Conservation (phyloP, 2,888 invertebrate species). For the Griposia aprilina region DNA sequence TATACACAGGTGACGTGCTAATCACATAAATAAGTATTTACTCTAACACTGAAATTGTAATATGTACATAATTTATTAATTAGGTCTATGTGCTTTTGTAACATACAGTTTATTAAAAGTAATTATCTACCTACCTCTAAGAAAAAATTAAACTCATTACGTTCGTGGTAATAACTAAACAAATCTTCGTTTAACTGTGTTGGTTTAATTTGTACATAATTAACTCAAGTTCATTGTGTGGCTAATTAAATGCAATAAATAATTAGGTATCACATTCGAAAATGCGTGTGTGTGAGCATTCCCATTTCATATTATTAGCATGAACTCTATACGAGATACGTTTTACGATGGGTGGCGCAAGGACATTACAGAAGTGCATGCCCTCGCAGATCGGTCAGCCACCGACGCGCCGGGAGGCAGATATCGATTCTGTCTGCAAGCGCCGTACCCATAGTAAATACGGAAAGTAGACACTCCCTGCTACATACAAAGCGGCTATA, state of each 20-base stretch:
- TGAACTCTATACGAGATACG: background rate
- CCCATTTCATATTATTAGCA: slow-evolving; percentile 9
- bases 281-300: slow-evolving; percentile 9
- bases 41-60: slow-evolving; percentile 2
- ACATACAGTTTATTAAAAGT: background rate
- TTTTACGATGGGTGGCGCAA: slow-evolving; percentile 46
- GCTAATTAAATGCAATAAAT: slow-evolving; percentile 18
- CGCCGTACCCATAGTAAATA: slow-evolving; percentile 79
- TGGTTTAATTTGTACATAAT: slow-evolving; percentile 30
- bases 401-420: slow-evolving; percentile 74
- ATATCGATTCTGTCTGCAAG: slow-evolving; percentile 88
- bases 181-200: slow-evolving; percentile 5
- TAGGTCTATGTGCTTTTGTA: background rate
- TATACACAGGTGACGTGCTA: background rate
- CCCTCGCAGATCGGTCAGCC: slow-evolving; percentile 77
- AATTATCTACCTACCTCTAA: background rate
- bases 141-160: slow-evolving; percentile 3
- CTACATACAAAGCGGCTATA: slow-evolving; percentile 70
- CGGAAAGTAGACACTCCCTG: slow-evolving; percentile 77
- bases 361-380: slow-evolving; percentile 77
- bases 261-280: slow-evolving; percentile 8
- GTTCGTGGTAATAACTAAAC: slow-evolving; percentile 4
- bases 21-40: slow-evolving; percentile 11
- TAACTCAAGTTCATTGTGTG: slow-evolving; percentile 38
- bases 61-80: background rate